Evolutionary conservation across 2,797 vertebrate genomes (phyloP), one percentile per base, ranked within the genome.

Genomic region (Neoniphon sammara): DNA sequence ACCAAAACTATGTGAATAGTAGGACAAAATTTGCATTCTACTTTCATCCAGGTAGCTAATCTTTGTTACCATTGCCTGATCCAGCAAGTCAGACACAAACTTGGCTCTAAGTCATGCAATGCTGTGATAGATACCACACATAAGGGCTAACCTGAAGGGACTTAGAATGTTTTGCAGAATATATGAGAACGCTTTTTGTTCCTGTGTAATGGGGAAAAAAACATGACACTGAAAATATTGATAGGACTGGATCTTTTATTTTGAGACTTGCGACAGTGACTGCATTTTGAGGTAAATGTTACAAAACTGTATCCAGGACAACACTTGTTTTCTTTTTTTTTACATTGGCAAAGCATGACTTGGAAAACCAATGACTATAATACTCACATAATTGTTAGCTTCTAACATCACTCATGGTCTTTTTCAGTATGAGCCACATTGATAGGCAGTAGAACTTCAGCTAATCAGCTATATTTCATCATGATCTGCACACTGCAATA

Each of bases 281-380:
- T 78, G 86, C 54, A 77, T 44, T 34, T 79, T 83, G 36, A 80
- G 82, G 71, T 83, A 58, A 73, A 80, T 88, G 76, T 89, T 87
- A 93, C 83, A 92, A 93, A 93, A 91, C 77, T 63, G 42, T 72
- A 57, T 83, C 68, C 21, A 54, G 47, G 66, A 85, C 80, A 68
- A 83, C 56, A 82, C 67, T 78, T 53, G 57, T 56, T 56, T 49
- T 56, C 46, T 80, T 64, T 71, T 58, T 77, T 77, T 69, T 58
- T 34, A 80, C 47, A 77, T 27, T 76, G 66, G 77, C 67, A 78
- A 87, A 89, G 88, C 88, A 80, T 84, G 81, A 84, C 50, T 78
- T 23, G 61, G 70, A 75, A 73, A 89, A 82, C 57, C 78, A 74
- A 53, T 70, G 25, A 69, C 55, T 77, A 75, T 65, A 65, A 59